Percentiles rank a stretch among this genome's conserved stretches.
Evolutionary conservation across 2,113 vertebrate genomes (phyloP).

Genomic region (Misgurnus anguillicaudatus): DNA sequence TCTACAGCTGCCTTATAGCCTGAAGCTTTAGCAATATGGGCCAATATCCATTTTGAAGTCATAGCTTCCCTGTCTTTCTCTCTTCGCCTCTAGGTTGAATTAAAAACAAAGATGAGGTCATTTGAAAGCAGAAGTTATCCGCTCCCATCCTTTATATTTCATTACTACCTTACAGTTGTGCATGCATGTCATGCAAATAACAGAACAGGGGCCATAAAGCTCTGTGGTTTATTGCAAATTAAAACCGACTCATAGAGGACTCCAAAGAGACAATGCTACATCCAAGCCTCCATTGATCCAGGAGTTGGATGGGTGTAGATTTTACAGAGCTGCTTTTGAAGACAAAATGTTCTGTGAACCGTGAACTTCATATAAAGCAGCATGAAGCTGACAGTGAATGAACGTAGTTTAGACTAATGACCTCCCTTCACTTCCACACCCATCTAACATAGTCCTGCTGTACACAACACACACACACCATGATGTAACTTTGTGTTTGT

Average conservation of each 20-base stretch:
- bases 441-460: constrained; percentile 22
- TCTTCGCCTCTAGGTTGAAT: background rate
- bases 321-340: constrained; percentile 10
- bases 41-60: background rate
- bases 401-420: constrained; percentile 43
- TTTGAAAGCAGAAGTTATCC: background rate
- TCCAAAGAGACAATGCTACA: constrained; percentile 3
- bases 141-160: background rate
- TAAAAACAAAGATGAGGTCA: background rate
- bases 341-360: constrained; percentile 44
- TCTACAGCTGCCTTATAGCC: background rate
- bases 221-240: background rate
- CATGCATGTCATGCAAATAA: constrained; percentile 6
- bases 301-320: constrained; percentile 13
- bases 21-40: background rate
- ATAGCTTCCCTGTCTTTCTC: background rate
- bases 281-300: constrained; percentile 16
- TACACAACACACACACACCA: constrained; percentile 1
- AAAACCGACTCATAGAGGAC: constrained; percentile 29
- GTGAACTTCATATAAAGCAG: constrained; percentile 34
- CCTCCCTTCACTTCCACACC: constrained; percentile 13
- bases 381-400: constrained; percentile 42
- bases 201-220: background rate
- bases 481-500: background rate
- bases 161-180: constrained; percentile 10